These are phyloP conservation scores for Epistrophe eligans DNA, from an alignment of 2,888 invertebrate species.

Conservation along the genomic window DNA sequence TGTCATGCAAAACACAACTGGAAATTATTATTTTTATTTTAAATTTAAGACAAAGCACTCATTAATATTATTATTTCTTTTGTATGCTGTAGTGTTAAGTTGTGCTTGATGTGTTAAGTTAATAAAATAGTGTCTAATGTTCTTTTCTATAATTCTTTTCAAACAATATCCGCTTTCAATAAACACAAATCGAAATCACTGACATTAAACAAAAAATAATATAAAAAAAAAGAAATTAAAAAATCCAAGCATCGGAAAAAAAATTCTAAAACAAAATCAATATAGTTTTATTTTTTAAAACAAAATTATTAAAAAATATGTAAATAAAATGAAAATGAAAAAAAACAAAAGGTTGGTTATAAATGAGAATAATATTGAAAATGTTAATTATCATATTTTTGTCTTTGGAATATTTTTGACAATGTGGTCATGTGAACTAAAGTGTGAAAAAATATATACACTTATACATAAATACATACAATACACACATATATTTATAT, in stretches of 20 bases:
- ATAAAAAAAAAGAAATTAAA: slow-evolving; percentile 11
- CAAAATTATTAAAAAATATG: slow-evolving; percentile 57
- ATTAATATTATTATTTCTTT: slow-evolving; percentile 54
- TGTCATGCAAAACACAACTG: slow-evolving; percentile 25
- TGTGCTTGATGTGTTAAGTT: slow-evolving; percentile 70
- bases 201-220: slow-evolving; percentile 20
- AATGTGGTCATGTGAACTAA: slow-evolving; percentile 40
- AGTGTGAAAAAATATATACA: slow-evolving; percentile 52
- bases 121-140: slow-evolving; percentile 47
- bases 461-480: slow-evolving; percentile 43
- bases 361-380: slow-evolving; percentile 7
- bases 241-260: slow-evolving; percentile 24
- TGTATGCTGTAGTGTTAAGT: slow-evolving; percentile 67
- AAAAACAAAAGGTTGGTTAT: slow-evolving; percentile 15
- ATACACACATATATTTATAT: slow-evolving; percentile 68
- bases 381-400: slow-evolving; percentile 35
- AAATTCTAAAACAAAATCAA: slow-evolving; percentile 53
- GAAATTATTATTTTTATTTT: slow-evolving; percentile 24
- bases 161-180: slow-evolving; percentile 44
- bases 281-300: slow-evolving; percentile 37
- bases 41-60: slow-evolving; percentile 54
- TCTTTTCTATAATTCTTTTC: slow-evolving; percentile 44
- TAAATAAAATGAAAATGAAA: slow-evolving; percentile 36
- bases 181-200: slow-evolving; percentile 54
- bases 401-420: slow-evolving; percentile 47